These are phyloP conservation scores for Cettia cetti DNA, from an alignment of 2,113 vertebrate genomes.

Conservation along the genomic window DNA sequence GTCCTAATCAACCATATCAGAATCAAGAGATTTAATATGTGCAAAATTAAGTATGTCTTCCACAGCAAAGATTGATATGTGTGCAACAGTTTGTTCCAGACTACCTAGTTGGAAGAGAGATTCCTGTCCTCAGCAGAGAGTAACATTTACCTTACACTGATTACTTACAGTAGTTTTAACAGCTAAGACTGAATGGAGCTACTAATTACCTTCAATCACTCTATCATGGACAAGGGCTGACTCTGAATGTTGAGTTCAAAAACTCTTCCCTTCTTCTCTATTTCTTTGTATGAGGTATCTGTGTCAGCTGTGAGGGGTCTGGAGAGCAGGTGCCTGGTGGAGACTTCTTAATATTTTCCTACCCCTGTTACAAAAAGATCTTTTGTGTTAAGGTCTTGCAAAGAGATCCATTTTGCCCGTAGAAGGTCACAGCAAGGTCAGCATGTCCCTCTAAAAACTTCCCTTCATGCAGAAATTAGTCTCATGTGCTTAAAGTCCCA, in stretches of 20 bases:
- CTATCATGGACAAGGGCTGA: background rate
- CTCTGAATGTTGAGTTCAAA: background rate
- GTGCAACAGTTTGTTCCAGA: background rate
- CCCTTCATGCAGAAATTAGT: background rate
- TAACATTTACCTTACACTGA: background rate
- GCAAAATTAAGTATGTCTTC: background rate
- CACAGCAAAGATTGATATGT: background rate
- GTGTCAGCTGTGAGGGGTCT: background rate
- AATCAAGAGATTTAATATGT: background rate
- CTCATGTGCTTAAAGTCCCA: background rate
- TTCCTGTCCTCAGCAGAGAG: background rate
- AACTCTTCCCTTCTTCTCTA: background rate
- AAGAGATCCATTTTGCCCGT: background rate
- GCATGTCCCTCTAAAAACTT: background rate
- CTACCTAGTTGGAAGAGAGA: background rate
- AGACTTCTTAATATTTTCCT: background rate
- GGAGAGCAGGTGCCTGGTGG: background rate
- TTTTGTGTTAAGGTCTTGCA: background rate
- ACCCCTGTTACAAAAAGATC: background rate
- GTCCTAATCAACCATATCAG: background rate
- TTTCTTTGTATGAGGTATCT: background rate
- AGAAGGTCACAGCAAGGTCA: background rate
- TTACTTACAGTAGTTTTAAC: background rate
- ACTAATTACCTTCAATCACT: background rate
- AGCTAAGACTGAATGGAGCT: background rate